phyloP scores from a whole-genome alignment of 2,888 invertebrate genomes.

The Pseudanteris insignis region DNA sequence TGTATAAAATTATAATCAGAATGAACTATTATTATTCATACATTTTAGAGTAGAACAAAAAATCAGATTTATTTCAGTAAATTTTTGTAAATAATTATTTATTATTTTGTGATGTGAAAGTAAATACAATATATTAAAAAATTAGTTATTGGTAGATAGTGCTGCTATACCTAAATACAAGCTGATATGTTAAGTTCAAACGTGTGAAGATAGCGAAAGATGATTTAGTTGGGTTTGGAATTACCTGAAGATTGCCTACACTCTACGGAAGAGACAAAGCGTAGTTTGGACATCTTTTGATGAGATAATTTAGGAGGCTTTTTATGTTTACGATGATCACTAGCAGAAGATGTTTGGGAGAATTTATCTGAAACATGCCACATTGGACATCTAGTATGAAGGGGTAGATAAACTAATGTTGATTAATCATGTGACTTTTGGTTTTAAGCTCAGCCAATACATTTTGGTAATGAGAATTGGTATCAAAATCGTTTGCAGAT shows the following conservation, averaged over 20 bases:
- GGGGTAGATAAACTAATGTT: conserved; percentile 46
- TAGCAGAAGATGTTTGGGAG: conserved; percentile 70
- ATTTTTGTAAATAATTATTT: too few species aligned
- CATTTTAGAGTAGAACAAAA: too few species aligned
- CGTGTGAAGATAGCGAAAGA: conserved; percentile 5
- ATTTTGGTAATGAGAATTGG: conserved; percentile 6
- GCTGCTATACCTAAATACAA: too few species aligned
- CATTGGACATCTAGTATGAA: conserved; percentile 62
- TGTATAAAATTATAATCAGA: too few species aligned
- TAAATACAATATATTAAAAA: too few species aligned
- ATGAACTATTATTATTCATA: too few species aligned
- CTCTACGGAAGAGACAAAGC: conserved; percentile 85
- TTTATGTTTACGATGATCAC: conserved; percentile 68
- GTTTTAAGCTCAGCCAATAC: conserved; percentile 7
- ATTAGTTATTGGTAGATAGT: too few species aligned
- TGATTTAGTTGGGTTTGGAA: conserved; percentile 49
- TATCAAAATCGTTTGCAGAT: conserved; percentile 18
- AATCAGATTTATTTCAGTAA: too few species aligned
- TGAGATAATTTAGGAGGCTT: conserved; percentile 66
- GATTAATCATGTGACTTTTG: conserved; percentile 18
- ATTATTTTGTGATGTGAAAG: too few species aligned
- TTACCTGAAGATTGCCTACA: conserved; percentile 81
- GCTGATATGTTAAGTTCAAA: too few species aligned
- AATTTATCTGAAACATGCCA: conserved; percentile 72
- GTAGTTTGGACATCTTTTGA: conserved; percentile 75